Conservation (phyloP, 2,888 invertebrate genomes). For the Dione vanillae region DNA sequence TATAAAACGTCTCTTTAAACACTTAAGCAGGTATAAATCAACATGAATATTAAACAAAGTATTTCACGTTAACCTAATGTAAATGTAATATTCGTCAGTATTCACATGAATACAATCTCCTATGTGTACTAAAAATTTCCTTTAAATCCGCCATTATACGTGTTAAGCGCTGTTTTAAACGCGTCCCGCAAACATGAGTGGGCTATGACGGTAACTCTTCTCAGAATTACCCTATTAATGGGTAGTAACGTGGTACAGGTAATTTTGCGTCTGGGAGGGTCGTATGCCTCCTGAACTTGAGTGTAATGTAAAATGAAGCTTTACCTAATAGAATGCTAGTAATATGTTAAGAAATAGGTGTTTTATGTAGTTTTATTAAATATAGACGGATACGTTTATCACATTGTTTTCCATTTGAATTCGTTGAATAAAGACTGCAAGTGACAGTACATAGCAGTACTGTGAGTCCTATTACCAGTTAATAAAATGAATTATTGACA, state of each 20-base stretch:
- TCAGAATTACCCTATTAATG: constrained; percentile 66
- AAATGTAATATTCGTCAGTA: constrained; percentile 14
- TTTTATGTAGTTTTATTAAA: background rate
- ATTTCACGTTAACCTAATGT: constrained; percentile 10
- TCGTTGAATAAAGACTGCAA: too few species aligned
- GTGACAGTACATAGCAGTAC: too few species aligned
- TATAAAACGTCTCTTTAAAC: too few species aligned
- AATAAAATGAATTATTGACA: too few species aligned
- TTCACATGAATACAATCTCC: constrained; percentile 31
- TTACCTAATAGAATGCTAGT: constrained; percentile 4
- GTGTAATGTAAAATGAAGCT: constrained; percentile 18
- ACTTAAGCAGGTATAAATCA: too few species aligned
- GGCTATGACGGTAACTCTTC: constrained; percentile 56
- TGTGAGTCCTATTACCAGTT: too few species aligned
- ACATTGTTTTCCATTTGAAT: too few species aligned
- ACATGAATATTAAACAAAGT: too few species aligned
- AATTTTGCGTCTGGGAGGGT: constrained; percentile 39
- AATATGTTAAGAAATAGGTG: background rate
- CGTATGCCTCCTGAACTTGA: constrained; percentile 20
- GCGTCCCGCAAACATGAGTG: constrained; percentile 56
- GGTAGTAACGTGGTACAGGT: constrained; percentile 56
- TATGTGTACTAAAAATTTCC: constrained; percentile 52
- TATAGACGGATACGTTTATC: background rate
- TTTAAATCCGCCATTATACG: constrained; percentile 61
- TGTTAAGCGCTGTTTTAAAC: constrained; percentile 60